Evolutionary conservation across 2,797 vertebrate genomes (phyloP), one percentile per base, ranked within the genome.

Genomic region (Chelmon rostratus): DNA sequence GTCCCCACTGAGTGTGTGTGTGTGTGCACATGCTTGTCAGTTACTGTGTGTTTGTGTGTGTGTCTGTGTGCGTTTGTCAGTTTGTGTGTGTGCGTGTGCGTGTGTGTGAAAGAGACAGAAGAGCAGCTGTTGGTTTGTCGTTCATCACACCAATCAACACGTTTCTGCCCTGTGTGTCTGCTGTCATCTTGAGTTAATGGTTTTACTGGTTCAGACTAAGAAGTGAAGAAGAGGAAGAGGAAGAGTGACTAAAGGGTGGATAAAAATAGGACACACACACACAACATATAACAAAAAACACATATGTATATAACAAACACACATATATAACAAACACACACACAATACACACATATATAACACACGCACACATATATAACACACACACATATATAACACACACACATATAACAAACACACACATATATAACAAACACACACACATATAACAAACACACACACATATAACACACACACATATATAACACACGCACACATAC

Each of bases 111-210:
- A 37, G 66, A 63, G 62, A 57, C 68, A 73, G 68, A 66, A 64
- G 79, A 83, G 85, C 88, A 90, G 86, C 85, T 88, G 87, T 79
- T 76, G 74, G 75, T 83, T 84, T 76, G 74, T 82, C 35, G 82
- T 84, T 87, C 74, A 84, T 91, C 85, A 62, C 90, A 89, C 86
- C 87, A 92, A 92, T 92, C 91, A 92, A 93, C 91, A 92, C 90
- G 33, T 93, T 78, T 72, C 67, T 86, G 76, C 44, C 76, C 79
- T 83, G 18, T 76, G 78, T 87, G 69, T 83, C 64, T 82, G 68
- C 83, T 83, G 67, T 65, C 8, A 38, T 64, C 67, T 87, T 3
- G 73, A 82, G 84, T 83, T 88, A 76, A 81, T 88, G 88, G 73
- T 86, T 90, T 81, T 81, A 77, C 80, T 88, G 82, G 76, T 79